phyloP scores from a whole-genome alignment of 1,140 invertebrate genomes.

The Galendromus occidentalis region DNA sequence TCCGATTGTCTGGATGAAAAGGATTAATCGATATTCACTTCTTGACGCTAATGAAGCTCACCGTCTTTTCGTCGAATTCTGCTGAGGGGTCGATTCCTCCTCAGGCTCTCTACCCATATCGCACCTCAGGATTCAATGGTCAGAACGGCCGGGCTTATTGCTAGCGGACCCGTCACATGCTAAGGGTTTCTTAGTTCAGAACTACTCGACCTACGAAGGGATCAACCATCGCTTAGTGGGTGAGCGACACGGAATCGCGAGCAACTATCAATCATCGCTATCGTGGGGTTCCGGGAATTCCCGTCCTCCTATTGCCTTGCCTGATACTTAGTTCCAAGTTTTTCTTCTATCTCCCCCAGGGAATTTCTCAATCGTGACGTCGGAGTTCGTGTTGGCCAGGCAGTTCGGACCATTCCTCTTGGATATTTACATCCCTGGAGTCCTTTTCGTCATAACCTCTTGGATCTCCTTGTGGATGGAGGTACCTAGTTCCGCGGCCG shows the following conservation, averaged over 20 bases:
- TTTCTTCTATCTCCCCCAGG: constrained; percentile 27
- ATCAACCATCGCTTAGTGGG: constrained; percentile 3
- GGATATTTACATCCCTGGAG: constrained; percentile 40
- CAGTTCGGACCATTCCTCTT: constrained; percentile 40
- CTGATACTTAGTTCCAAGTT: background rate
- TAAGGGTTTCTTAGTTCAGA: background rate
- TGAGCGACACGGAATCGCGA: background rate
- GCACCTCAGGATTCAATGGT: background rate
- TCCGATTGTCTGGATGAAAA: too few relatives aligned
- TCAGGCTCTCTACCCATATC: background rate
- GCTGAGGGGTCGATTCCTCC: too few relatives aligned
- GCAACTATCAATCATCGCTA: background rate
- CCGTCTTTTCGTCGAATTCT: too few relatives aligned
- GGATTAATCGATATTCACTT: too few relatives aligned
- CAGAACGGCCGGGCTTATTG: background rate
- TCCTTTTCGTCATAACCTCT: constrained; percentile 42
- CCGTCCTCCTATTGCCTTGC: background rate
- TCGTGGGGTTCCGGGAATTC: background rate
- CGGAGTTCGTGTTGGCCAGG: constrained; percentile 34
- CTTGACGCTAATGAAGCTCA: too few relatives aligned
- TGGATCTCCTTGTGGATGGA: constrained; percentile 45
- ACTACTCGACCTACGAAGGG: background rate
- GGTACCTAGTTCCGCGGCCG: constrained; percentile 22
- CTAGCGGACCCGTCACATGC: background rate
- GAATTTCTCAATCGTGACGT: constrained; percentile 39